Base-by-base conservation (phyloP, 2,888 invertebrate species). In the Oscheius sp. region DNA sequence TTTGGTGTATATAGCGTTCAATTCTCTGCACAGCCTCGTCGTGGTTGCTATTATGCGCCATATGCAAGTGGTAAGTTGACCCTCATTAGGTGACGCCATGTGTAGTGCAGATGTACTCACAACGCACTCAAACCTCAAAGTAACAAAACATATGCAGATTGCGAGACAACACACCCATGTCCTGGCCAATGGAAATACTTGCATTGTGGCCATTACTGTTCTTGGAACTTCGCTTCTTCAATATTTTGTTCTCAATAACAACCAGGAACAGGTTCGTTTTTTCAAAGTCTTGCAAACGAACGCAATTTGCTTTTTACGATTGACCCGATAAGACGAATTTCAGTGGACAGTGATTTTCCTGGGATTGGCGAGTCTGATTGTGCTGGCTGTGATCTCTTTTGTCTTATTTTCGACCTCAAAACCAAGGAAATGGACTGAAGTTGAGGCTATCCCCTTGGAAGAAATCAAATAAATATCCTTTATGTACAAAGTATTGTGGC, bases 181-280 rank as follows among this genome's bases (percentile, higher is more conserved):
- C 20, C 64, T 76, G 17, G 76, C 73, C 2, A 76, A 76, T 46
- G 76, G 76, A 6, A 76, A 76, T 39, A 76, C 74, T 1, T 50
- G 71, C 17, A 72, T 72, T 27, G 76, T 76, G 10, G 76, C 74
- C 12, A 31, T 72, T 5, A 70, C 70, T 57, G 55, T 74, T 6
- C 71, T 73, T 55, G 20, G 67, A 10, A 69, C 71, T 5, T 74
- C 76, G 2, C 46, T 70, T 6, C 52, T 74, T 17, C 72, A 74
- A 20, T 65, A 57, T 17, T 33, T 76, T 10, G 74, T 74, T 20
- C 63, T 65, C 15, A 48, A 65, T 25, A 71, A 74, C 66, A 74
- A 72, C 5, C 70, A 70, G 23, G 69, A 72, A 31, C 72, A 76
- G 73, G 76, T 65, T 20, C 25, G 46, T 25, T n/a, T 15, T 25